Evolutionary conservation across 2,113 vertebrate genomes (phyloP), one percentile per base, ranked within the genome.

Genomic region (Notarius lentiginosus): DNA sequence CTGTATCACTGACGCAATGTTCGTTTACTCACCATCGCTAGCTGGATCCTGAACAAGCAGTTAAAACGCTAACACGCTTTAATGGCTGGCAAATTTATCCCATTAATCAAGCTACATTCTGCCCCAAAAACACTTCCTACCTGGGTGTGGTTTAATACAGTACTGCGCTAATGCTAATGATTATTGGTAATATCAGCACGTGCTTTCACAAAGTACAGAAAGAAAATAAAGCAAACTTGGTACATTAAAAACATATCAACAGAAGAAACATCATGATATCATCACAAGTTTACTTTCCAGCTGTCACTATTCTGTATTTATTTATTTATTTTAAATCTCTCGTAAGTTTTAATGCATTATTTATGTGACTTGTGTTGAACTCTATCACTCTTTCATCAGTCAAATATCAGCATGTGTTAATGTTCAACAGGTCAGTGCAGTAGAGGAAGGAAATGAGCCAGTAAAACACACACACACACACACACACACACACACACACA

Each of bases 371-470:
- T 5, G 9, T 51, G 7, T 75, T 8, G 47, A 75, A 1, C 72
- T 49, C 47, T 49, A 49, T 22, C 72, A 5, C 20, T 20, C 68
- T 41, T 17, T 72, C 68, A 70, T 34, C 41, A 68, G 30, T 12
- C 20, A 30, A 14, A 34, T 30, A 41, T 58, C 76, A 79, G n/a
- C 76, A 17, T 9, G 51, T 27, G 76, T 7, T 79, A 56, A 56
- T 34, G 77, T 30, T 79, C 7, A 79, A 58, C 55, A 30, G 27
- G 76, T 79, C 77, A 79, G 77, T 79, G 77, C 55, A 79, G 55
- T 79, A 79, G 51, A 56, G 51, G 55, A 22, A 79, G 53, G 27
- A 58, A 77, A 79, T 7, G 17, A 79, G 55, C 77, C 53, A 56
- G 77, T 34, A 56, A 83, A 61, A 4, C 27, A 22, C 75, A 55